Base-by-base conservation (phyloP, 1,140 invertebrate species). In the Phocides pigmalion region DNA sequence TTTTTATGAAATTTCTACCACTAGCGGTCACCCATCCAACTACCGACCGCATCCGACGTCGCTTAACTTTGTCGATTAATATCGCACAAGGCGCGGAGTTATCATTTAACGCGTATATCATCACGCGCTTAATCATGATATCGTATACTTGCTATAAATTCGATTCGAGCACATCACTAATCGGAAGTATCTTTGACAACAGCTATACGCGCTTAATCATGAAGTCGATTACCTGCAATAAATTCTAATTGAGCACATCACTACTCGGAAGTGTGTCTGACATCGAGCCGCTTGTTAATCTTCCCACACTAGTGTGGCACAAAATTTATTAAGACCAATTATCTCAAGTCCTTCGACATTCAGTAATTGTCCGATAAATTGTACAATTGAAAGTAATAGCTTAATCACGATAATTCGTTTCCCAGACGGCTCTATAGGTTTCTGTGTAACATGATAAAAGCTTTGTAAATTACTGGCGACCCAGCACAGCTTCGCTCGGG, bases 281-380 rank as follows among this genome's bases (percentile, higher is more conserved):
- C 12, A 58, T 19, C 41, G 22, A 12, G 35, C 25, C 56, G 56
- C 56, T 42, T 59, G 25, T 59, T 46, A 58, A 59, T 59, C 56
- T 59, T 59, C 56, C 56, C 56, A 59, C 56, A 59, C 56, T 47
- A 12, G 56, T 47, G 42, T 47, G 46, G 56, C 56, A 59, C 56
- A 47, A 32, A 59, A 16, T 47, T 61, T 61, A 61, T 61, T 61
- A 37, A 44, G 11, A 47, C 56, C 56, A 46, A 61, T 61, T 61
- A 61, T 37, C 25, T 20, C 6, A 22, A 61, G 56, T 61, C 56
- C 56, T 61, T 61, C 56, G 44, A 61, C 56, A 47, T 61, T 22
- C 22, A 61, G 42, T 47, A 61, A 61, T 61, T 61, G 56, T 47
- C 17, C 28, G 56, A 47, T 61, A 37, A 61, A 61, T 20, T 61